Conservation (phyloP, 2,113 vertebrate genomes). For the Globicephala melas region DNA sequence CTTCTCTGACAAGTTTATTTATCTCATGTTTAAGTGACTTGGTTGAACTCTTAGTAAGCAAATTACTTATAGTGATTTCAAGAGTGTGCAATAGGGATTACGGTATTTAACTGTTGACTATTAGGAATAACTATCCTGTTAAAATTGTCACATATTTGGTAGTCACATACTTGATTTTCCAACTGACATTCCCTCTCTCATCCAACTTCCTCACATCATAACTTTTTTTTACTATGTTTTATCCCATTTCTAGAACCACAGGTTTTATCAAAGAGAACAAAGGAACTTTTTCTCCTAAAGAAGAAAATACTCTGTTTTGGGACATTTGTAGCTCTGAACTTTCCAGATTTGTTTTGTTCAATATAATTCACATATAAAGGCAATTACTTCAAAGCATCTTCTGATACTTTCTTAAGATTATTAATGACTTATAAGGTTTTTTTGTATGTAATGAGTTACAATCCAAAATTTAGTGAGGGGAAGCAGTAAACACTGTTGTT, state of each 20-base stretch:
- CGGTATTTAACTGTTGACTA: slow-evolving; percentile 4
- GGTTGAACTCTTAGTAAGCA: neutral
- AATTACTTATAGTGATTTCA: neutral
- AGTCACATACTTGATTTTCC: neutral
- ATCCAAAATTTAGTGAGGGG: neutral
- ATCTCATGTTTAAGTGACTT: neutral
- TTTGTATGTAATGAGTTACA: neutral
- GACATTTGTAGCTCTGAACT: neutral
- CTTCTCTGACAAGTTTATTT: neutral
- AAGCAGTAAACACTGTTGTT: neutral
- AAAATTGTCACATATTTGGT: neutral
- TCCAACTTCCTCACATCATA: neutral
- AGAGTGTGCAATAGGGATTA: neutral
- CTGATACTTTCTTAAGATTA: neutral
- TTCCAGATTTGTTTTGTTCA: slow-evolving; percentile 44
- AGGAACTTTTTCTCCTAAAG: neutral
- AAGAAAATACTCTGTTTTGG: neutral
- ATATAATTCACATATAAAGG: neutral
- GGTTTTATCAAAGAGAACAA: neutral
- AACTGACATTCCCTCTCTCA: neutral
- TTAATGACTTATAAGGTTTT: neutral
- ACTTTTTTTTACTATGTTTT: neutral
- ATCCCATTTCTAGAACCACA: neutral
- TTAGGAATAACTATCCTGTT: neutral
- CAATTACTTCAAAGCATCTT: slow-evolving; percentile 30